Evolutionary conservation across 2,797 vertebrate genomes (phyloP), one percentile per base, ranked within the genome.

Genomic region (Chelidonichthys spinosus): DNA sequence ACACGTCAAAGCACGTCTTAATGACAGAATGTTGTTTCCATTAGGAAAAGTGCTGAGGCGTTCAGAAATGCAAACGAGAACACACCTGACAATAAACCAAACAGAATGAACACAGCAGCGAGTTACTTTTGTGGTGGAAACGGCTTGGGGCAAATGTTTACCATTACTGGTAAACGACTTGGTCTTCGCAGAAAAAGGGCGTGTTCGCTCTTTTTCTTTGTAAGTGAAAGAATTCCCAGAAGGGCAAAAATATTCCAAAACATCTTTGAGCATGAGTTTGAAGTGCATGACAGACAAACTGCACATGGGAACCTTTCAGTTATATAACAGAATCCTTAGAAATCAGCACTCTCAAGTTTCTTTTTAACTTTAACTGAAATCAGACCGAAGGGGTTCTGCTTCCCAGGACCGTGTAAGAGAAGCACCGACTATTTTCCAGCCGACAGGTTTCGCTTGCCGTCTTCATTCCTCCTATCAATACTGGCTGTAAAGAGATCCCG

Each of bases 311-410:
- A 79, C 66, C 37, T 49, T 85, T 77, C 81, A 83, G 87, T 91
- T 90, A 89, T 90, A 85, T 82, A 85, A 89, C 33, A 75, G 85
- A 83, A 42, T 60, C 50, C 63, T 58, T 33, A 7, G 54, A 74
- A 85, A 80, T 60, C 69, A 67, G 58, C 15, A 69, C 75, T 78
- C 72, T 65, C 36, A 77, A 69, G 32, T 44, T 68, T 25, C 25
- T 32, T 68, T 39, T 67, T 6, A 71, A 66, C 14, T 69, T 50
- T 37, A 54, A 13, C 46, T 4, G 32, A 60, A 68, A 55, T 72
- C 13, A 10, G 63, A 55, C 33, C 39, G 40, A 49, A 14, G 10
- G 25, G 11, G 25, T 33, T 63, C 60, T 15, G 47, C 9, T 18
- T 32, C 10, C 14, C 14, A 9, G 14, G 58, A 33, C 17, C 36